Percentiles rank a stretch among this genome's conserved stretches.
Evolutionary conservation across 2,113 vertebrate species (phyloP).

Genomic region (Salvelinus namaycush): DNA sequence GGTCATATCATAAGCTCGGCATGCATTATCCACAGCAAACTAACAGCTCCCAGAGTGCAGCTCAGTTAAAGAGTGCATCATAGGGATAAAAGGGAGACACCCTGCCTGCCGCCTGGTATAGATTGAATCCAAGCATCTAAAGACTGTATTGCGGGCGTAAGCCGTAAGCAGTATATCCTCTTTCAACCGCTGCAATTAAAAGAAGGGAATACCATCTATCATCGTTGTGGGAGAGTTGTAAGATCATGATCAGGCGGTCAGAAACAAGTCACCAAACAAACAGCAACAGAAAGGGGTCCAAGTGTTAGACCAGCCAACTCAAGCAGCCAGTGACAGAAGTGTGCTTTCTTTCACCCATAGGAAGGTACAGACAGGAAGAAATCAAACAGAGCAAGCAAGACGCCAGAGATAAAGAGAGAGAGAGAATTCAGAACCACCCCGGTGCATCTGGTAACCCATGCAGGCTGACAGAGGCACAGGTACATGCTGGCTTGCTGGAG

Average conservation of each 20-base stretch:
- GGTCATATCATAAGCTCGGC: conserved; percentile 45
- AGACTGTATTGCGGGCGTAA: neutral
- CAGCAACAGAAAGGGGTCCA: neutral
- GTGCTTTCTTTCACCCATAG: neutral
- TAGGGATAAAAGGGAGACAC: neutral
- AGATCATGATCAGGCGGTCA: too few species aligned
- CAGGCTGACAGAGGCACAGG: conserved; percentile 24
- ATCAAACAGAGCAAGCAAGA: conserved; percentile 13
- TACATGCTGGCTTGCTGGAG: conserved; percentile 63
- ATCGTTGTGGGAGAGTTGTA: neutral
- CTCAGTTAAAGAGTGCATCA: too few species aligned
- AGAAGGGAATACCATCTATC: neutral
- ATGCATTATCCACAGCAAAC: conserved; percentile 63
- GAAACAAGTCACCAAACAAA: neutral
- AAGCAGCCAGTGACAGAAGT: neutral
- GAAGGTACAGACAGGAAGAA: neutral
- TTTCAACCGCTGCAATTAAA: too few species aligned
- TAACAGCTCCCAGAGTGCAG: too few species aligned
- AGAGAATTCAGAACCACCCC: neutral
- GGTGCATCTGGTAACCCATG: conserved; percentile 59
- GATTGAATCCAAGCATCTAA: neutral
- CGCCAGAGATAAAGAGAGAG: conserved; percentile 33
- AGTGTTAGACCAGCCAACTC: conserved; percentile 10
- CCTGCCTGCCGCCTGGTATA: neutral
- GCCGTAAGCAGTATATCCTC: neutral